Base-by-base conservation (phyloP, 2,888 invertebrate genomes). In the Leptinotarsa tumamoca region DNA sequence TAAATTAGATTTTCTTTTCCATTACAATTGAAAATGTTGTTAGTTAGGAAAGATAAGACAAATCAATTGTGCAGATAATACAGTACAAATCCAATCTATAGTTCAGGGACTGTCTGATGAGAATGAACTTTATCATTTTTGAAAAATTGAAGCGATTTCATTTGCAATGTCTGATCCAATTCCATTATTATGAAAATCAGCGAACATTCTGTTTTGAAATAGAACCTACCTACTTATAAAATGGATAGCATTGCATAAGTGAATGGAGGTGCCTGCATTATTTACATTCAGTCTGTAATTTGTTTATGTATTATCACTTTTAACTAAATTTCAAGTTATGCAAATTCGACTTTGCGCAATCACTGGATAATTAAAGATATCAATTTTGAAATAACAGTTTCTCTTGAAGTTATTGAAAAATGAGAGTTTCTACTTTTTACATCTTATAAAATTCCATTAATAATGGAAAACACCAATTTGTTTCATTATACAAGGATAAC, bases 301-400 rank as follows among this genome's bases (percentile, higher is more conserved):
- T 73, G 73, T 68, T 73, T 73, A 73, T 69, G 52, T 52, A 73
- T 73, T 73, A 73, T 73, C 63, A 56, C 50, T 58, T 58, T n/a
- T 4, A 70, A 43, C 43, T 61, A 21, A 70, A 21, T 23, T 58
- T 58, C 56, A 63, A 52, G 61, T 69, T 69, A 73, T 73, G 69
- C 54, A 73, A 73, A 69, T 52, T 67, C 18, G 5, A 33, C 15
- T n/a, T 58, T 70, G 58, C 70, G 61, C 49, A 70, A 70, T 70
- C 10, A 58, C 43, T 15, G 21, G 23, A 18, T 58, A 56, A 70
- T 58, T 70, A 49, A 21, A 70, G n/a, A 56, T 70, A 58, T 70
- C 70, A 61, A 17, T 63, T 27, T 33, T 18, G 43, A 63, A 63
- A 63, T 33, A 43, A 15, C 63, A n/a, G 7, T 63, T 63, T 63